Percentiles rank a stretch among this genome's conserved stretches.
Evolutionary conservation across 2,888 invertebrate genomes (phyloP).

Genomic region (Pogonocherus hispidulus): DNA sequence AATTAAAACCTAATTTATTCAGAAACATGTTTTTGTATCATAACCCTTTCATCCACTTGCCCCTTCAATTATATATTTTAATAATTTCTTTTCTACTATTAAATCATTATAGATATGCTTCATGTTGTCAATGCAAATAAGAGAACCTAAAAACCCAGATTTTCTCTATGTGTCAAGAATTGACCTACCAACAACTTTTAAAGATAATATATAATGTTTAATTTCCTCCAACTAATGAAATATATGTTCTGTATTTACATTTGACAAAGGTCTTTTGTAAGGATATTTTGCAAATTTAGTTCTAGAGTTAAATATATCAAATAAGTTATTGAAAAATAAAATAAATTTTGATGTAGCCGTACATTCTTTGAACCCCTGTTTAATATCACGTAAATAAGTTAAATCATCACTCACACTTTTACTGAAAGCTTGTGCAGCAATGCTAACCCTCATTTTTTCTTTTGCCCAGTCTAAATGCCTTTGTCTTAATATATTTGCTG

Average conservation of each 20-base stretch:
- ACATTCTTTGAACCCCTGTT: not conserved
- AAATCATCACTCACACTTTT: too few species aligned
- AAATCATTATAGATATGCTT: not conserved
- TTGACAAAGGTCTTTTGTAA: not conserved
- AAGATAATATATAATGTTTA: not conserved
- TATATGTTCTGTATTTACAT: not conserved
- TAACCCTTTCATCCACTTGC: too few species aligned
- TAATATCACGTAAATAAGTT: too few species aligned
- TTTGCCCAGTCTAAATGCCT: too few species aligned
- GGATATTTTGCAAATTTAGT: not conserved
- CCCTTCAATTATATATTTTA: not conserved
- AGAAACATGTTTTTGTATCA: too few species aligned
- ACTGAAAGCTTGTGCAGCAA: too few species aligned
- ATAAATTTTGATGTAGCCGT: not conserved
- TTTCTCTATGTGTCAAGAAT: not conserved
- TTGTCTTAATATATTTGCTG: too few species aligned
- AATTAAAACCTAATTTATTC: too few species aligned
- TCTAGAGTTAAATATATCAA: not conserved
- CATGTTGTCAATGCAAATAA: not conserved
- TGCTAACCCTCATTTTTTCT: too few species aligned
- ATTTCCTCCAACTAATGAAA: not conserved
- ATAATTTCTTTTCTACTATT: not conserved
- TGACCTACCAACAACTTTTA: not conserved
- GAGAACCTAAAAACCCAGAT: not conserved
- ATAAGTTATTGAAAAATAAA: not conserved